Percentiles rank a stretch among this genome's conserved stretches.
These are phyloP conservation scores for Telenomus remus DNA, from an alignment of 1,140 invertebrate species.

Conservation along the genomic window DNA sequence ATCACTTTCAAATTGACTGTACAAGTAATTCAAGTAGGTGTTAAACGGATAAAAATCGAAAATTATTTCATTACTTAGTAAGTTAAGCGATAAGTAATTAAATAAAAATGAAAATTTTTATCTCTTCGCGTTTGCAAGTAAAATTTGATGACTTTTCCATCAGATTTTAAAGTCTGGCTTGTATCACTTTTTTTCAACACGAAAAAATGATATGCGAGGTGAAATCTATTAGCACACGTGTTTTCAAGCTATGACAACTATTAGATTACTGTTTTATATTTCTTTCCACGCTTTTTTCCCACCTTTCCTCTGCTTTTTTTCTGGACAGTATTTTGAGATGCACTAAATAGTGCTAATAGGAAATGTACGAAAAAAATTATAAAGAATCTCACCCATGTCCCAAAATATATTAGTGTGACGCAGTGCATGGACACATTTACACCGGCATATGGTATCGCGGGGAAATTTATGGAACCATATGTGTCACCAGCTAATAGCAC, in stretches of 20 bases:
- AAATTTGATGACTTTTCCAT: neutral
- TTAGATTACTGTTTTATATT: neutral
- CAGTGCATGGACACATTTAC: slow-evolving; percentile 41
- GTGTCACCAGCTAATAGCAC: slow-evolving; percentile 35
- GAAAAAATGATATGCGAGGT: neutral
- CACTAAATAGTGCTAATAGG: slow-evolving; percentile 35
- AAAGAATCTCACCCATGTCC: slow-evolving; percentile 16
- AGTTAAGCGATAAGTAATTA: neutral
- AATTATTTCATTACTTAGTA: neutral
- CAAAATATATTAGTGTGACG: slow-evolving; percentile 43
- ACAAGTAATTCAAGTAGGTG: no score
- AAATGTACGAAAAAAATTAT: slow-evolving; percentile 5
- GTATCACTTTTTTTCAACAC: no score
- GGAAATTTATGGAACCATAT: slow-evolving; percentile 42
- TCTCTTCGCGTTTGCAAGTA: neutral
- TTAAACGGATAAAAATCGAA: neutral
- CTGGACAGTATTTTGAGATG: slow-evolving; percentile 12
- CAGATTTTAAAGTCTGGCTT: neutral
- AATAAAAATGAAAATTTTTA: no score
- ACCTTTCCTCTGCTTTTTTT: slow-evolving; percentile 1
- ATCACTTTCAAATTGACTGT: no score
- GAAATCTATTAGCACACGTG: neutral
- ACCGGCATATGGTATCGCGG: slow-evolving; percentile 36
- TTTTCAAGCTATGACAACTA: slow-evolving; percentile 6
- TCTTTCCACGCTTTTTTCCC: slow-evolving; percentile 1